Evolutionary conservation across 2,797 vertebrate genomes (phyloP), one percentile per base, ranked within the genome.

Genomic region (Macrochelys suwanniensis): DNA sequence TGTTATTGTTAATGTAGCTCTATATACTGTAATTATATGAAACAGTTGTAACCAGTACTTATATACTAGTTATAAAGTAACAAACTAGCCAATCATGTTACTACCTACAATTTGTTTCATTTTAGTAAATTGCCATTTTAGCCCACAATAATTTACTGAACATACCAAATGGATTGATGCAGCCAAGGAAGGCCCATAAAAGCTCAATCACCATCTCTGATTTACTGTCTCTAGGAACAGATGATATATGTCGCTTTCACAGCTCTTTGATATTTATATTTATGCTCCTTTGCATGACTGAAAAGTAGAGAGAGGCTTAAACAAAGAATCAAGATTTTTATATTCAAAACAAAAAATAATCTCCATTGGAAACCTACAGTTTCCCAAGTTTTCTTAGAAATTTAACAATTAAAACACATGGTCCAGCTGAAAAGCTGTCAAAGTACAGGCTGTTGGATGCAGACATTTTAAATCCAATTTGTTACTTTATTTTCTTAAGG

Each of bases 311-410:
- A 81, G 47, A 83, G 21, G 53, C 37, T 79, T 79, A 86, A 95
- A 87, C 8, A 89, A 93, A 89, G 53, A 87, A 80, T 84, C 57
- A 54, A 7, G 87, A 88, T 91, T 89, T 96, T 96, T 94, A 42
- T 80, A 82, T 92, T 88, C 59, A 23, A 89, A 93, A 89, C 45
- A 92, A 87, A 94, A 97, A 96, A 87, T 80, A 87, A 93, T 65
- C 17, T 85, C 42, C 37, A 68, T 59, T 87, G 88, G 61, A 92
- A 77, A 84, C 84, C 84, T 89, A 87, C 23, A 33, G 89, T 91
- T 94, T 88, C 37, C 87, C 76, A 93, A n/a, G 68, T 50, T 74
- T 89, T 65, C 80, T 89, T 82, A n/a, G 25, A 87, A 21, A 92
- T 51, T 89, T 21, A 89, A n/a, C 57, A 89, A 80, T 83, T 94